These are phyloP conservation scores for Streptopelia turtur DNA, from an alignment of 2,797 vertebrate genomes.

Conservation along the genomic window DNA sequence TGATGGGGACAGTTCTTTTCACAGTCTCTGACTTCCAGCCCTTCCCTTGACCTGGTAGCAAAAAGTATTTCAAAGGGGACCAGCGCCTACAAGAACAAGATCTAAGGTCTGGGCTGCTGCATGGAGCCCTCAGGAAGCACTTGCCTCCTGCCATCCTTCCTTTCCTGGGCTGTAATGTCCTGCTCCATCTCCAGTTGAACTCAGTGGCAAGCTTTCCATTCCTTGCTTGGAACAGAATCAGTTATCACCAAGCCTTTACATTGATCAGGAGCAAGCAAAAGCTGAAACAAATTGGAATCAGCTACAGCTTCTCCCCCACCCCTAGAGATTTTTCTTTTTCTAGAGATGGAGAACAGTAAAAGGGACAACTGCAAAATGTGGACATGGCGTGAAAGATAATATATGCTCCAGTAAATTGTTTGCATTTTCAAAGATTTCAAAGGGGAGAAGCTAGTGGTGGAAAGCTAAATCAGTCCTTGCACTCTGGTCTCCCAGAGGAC, in stretches of 20 bases:
- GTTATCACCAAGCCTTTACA: background rate
- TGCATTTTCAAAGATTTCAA: background rate
- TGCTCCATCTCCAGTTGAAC: background rate
- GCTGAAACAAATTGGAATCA: background rate
- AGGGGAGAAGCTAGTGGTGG: background rate
- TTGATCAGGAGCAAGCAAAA: background rate
- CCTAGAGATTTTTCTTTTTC: background rate
- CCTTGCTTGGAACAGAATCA: background rate
- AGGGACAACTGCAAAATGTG: constrained; percentile 7
- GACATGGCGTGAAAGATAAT: background rate
- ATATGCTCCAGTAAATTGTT: background rate
- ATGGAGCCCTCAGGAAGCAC: background rate
- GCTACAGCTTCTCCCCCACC: background rate
- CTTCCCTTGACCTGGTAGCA: background rate
- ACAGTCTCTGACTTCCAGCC: constrained; percentile 12
- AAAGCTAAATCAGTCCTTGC: background rate
- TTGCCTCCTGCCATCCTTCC: background rate
- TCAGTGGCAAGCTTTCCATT: background rate
- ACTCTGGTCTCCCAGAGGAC: background rate
- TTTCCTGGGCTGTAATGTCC: background rate
- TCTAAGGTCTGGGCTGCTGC: background rate
- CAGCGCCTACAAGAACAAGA: background rate
- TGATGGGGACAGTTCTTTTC: constrained; percentile 1
- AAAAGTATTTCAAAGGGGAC: background rate
- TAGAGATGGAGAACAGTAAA: background rate